Conservation (phyloP, 1,140 invertebrate species). For the Hesperophylax magnus region DNA sequence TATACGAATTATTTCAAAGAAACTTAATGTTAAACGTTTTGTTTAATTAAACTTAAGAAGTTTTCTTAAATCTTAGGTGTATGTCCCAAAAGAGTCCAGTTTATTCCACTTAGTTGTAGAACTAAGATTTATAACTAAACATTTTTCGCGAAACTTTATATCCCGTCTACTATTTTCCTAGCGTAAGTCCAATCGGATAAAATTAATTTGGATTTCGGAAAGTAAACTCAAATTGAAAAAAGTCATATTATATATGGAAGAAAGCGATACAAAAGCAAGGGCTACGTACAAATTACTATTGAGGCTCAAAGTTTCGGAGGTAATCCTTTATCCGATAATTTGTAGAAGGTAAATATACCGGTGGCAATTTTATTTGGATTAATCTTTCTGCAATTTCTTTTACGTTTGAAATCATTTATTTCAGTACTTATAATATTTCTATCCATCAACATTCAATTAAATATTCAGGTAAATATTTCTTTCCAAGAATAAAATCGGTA, state of each 20-base stretch:
- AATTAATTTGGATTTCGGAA: too few relatives aligned
- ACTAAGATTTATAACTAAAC: neutral
- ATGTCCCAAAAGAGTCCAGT: too few relatives aligned
- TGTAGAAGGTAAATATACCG: slow-evolving; percentile 30
- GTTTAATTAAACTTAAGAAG: too few relatives aligned
- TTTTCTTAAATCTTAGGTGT: too few relatives aligned
- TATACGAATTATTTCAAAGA: too few relatives aligned
- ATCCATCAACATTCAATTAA: too few relatives aligned
- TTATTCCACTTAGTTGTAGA: too few relatives aligned
- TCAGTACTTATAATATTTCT: neutral
- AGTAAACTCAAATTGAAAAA: neutral
- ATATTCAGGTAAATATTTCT: too few relatives aligned
- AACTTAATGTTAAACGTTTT: too few relatives aligned
- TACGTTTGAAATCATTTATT: slow-evolving; percentile 13
- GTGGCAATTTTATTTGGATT: slow-evolving; percentile 38
- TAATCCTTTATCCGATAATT: slow-evolving; percentile 38
- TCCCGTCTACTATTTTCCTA: too few relatives aligned
- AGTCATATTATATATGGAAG: neutral
- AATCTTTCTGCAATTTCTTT: slow-evolving; percentile 18
- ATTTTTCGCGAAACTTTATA: neutral
- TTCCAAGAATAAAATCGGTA: too few relatives aligned
- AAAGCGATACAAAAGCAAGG: slow-evolving; percentile 23
- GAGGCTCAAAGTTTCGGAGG: slow-evolving; percentile 26
- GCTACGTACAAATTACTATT: slow-evolving; percentile 43
- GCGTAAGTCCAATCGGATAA: too few relatives aligned